phyloP scores from a whole-genome alignment of 2,888 invertebrate species.

The Sympetrum striolatum region DNA sequence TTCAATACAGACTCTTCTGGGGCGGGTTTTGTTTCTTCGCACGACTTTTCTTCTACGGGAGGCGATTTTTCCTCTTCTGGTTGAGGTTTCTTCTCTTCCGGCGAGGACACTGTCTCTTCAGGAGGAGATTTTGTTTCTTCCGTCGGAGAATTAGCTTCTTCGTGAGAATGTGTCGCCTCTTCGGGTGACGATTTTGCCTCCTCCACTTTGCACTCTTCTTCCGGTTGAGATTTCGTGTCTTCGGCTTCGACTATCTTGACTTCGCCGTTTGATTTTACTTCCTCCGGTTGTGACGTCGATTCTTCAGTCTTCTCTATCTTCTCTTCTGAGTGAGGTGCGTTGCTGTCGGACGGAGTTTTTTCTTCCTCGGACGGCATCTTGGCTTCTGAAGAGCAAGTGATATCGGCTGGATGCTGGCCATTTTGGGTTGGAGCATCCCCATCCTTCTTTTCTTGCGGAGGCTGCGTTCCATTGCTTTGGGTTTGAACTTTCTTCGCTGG shows the following conservation, averaged over 20 bases:
- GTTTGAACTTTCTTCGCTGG: neutral
- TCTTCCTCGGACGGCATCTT: neutral
- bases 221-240: neutral
- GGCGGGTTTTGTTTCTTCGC: too few species aligned
- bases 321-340: neutral
- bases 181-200: neutral
- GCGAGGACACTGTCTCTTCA: neutral
- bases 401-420: neutral
- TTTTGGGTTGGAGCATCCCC: neutral
- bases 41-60: too few species aligned
- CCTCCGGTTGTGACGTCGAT: neutral
- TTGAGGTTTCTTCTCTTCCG: neutral
- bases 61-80: neutral
- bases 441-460: neutral
- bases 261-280: neutral
- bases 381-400: neutral
- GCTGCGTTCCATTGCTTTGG: neutral
- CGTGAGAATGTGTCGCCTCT: neutral
- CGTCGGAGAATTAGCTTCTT: neutral
- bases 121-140: neutral
- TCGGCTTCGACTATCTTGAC: neutral
- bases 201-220: neutral
- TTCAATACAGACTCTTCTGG: too few species aligned
- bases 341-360: neutral
- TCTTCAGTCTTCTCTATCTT: neutral